Evolutionary conservation across 1,140 invertebrate species (phyloP).

Genomic region (Sitophilus oryzae): DNA sequence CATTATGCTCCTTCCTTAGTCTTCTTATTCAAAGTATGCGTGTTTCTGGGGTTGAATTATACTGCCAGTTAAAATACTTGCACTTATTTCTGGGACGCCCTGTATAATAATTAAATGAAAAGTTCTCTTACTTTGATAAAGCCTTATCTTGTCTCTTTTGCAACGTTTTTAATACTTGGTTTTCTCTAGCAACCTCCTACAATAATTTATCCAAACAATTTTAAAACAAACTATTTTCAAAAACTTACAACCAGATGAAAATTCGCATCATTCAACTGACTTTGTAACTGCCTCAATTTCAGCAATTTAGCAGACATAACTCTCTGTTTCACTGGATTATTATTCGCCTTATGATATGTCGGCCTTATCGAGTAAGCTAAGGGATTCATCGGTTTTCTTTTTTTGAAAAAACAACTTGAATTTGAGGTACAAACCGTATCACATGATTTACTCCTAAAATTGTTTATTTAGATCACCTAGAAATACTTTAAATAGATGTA

Average conservation of each 20-base stretch:
- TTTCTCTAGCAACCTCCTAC: constrained; percentile 68
- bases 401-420: constrained; percentile 40
- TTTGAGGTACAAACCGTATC: constrained; percentile 41
- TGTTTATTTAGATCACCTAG: too few species aligned
- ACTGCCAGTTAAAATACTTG: too few species aligned
- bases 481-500: neutral
- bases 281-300: constrained; percentile 67
- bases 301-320: constrained; percentile 70
- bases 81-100: too few species aligned
- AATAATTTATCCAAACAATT: constrained; percentile 32
- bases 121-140: constrained; percentile 50
- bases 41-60: too few species aligned
- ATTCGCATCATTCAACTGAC: constrained; percentile 71
- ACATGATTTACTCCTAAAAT: constrained; percentile 37
- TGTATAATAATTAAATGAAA: constrained; percentile 5
- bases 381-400: constrained; percentile 38
- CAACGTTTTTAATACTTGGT: constrained; percentile 62
- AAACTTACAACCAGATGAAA: constrained; percentile 63
- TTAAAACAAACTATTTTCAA: too few species aligned
- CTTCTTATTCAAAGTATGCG: too few species aligned
- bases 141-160: constrained; percentile 72
- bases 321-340: constrained; percentile 54
- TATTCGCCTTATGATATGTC: constrained; percentile 19
- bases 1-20: too few species aligned
- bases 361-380: constrained; percentile 28